Base-by-base conservation (phyloP, 2,797 vertebrate species). In the Bovichtus diacanthus region DNA sequence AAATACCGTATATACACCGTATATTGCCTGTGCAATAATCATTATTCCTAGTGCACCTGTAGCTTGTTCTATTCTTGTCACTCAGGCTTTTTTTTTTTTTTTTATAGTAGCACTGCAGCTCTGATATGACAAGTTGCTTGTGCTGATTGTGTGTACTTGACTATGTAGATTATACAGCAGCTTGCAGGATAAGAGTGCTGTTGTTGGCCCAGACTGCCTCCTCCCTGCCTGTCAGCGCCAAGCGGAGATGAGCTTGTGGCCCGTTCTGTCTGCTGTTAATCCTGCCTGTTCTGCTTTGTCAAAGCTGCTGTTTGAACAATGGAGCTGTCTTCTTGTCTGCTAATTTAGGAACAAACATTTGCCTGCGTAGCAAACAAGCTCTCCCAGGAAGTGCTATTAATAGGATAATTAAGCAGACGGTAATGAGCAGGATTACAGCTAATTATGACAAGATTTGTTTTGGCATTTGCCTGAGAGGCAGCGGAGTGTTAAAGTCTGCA, bases 371-470 rank as follows among this genome's bases (percentile, higher is more conserved):
- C 95, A 96, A 96, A 96, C 95, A 96, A 96, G 93, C 96, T 97
- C 97, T 97, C 97, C 96, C 94, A 97, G 97, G 97, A 97, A 95
- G 95, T 95, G 96, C 96, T 97, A 98, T 99, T 99, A 99, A 98
- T 97, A 98, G 97, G 97, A 96, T 98, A 98, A 99, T 99, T 98
- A 99, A 96, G 96, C 97, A 97, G 96, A 95, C 94, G 88, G 96
- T 98, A 97, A 98, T 98, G 97, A 98, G 97, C 96, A 95, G 97
- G 97, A 97, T 98, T 97, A 97, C 96, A 94, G 95, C 96, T 98
- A 98, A 97, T 99, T 98, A 97, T 96, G 97, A 97, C 96, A 97
- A 98, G 96, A 97, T 98, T 98, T 99, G 97, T 97, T 97, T 98
- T 98, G 97, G 97, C 97, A 96, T 97, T 96, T 95, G 97, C 95